Base-by-base conservation (phyloP, 2,113 vertebrate genomes). In the Larimichthys crocea region DNA sequence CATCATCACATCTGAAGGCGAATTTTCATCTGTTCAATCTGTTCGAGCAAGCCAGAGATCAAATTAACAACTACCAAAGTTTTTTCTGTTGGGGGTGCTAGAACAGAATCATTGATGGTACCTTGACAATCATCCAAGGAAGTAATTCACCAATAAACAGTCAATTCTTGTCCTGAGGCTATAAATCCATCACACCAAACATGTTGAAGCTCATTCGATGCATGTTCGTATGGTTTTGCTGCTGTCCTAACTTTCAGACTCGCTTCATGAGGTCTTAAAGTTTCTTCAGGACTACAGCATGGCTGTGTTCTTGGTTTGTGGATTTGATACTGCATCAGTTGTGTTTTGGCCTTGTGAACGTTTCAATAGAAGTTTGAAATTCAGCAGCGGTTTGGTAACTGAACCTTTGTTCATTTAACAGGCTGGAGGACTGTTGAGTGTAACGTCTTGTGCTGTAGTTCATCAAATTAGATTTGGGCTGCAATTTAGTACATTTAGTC, bases 211-310 rank as follows among this genome's bases (percentile, higher is more conserved):
- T 53, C 8, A 0, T 22, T 82, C 57, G 62, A 40, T 80, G 88
- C 79, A 84, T 80, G 85, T 19, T 65, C 5, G n/a, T 22, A 6
- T 46, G 31, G 52, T 44, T 50, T 56, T 61, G 16, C 56, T 61
- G 53, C 48, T 44, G 44, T 44, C 11, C 44, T 44, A 12, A 44
- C 44, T 44, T 44, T 44, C 44, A 44, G 44, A 71, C 26, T 42
- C 49, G 50, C 74, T 44, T 48, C 5, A 40, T 64, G n/a, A 77
- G 20, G 49, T 67, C 15, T 31, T 68, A 6, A 9, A 0, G 1
- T 62, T 56, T 26, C 40, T 19, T 62, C 17, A 29, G 61, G 75
- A 19, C 49, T 2, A 29, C 29, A 31, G 66, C 77, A 62, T 76
- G 78, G 26, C 53, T 6, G 22, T 12, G 59, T 55, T 64, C 22